A percentile compares a stretch with the other conserved stretches of the same genome.
phyloP scores from a whole-genome alignment of 2,113 vertebrate species.

The Ifrita kowaldi region DNA sequence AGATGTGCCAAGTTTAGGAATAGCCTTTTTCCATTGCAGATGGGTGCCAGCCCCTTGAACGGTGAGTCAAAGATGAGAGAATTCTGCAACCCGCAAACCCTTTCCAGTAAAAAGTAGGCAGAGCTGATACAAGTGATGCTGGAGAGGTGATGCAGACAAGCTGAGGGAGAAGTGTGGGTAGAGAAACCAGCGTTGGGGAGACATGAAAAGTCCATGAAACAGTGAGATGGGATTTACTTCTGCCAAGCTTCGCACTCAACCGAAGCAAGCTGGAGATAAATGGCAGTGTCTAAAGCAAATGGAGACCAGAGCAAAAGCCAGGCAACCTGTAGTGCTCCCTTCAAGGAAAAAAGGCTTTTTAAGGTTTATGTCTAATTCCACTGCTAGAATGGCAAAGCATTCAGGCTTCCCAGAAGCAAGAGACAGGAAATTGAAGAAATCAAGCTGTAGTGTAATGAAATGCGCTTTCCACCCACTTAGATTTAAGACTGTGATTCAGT shows the following conservation, averaged over 20 bases:
- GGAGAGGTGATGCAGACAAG: neutral
- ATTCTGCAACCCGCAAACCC: neutral
- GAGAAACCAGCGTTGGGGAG: accelerated
- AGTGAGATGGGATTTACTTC: neutral
- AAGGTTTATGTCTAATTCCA: neutral
- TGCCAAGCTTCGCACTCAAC: neutral
- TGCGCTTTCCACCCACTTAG: conserved; percentile 24
- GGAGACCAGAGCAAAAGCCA: neutral
- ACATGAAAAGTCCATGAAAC: neutral
- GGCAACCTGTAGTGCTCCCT: neutral
- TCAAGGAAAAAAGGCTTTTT: neutral
- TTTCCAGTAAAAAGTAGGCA: neutral
- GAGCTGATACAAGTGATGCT: neutral
- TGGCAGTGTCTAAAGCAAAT: neutral
- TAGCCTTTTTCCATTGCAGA: neutral
- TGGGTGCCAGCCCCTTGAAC: neutral
- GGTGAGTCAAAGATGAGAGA: neutral
- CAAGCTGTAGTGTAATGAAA: conserved; percentile 16
- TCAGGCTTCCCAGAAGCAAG: neutral
- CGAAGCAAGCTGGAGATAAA: neutral
- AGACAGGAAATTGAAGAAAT: conserved; percentile 11
- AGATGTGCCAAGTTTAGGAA: too few relatives aligned
- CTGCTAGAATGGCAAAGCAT: neutral
- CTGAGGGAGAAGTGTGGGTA: neutral
- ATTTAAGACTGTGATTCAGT: conserved; percentile 36